phyloP scores from a whole-genome alignment of 2,888 invertebrate genomes.

The Actias luna region DNA sequence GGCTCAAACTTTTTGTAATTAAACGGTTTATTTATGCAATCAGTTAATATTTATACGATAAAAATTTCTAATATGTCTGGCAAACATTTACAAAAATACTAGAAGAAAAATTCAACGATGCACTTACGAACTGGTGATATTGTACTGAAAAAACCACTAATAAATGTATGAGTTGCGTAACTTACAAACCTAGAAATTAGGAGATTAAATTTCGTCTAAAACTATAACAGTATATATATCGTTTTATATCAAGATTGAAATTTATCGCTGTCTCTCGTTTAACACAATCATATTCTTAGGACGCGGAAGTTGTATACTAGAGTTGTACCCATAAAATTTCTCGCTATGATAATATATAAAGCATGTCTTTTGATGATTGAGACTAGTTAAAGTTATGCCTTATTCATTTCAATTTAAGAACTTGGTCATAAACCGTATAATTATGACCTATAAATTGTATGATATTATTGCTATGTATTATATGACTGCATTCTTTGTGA shows the following conservation, averaged over 20 bases:
- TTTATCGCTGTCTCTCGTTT: background rate
- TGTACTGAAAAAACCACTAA: no score
- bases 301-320: background rate
- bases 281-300: background rate
- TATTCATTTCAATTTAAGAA: background rate
- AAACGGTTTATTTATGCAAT: background rate
- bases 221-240: no score
- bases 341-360: background rate
- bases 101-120: background rate
- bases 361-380: background rate
- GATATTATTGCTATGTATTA: no score
- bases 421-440: background rate
- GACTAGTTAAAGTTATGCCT: background rate
- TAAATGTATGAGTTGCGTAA: no score
- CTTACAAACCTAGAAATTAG: no score
- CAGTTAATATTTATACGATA: background rate
- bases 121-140: no score
- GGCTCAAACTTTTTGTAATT: background rate
- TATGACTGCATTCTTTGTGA: background rate
- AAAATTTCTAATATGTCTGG: background rate
- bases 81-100: background rate
- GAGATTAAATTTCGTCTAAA: no score
- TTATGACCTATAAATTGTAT: background rate
- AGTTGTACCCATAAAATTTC: slow-evolving; percentile 1
- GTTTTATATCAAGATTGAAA: background rate